Percentiles rank a stretch among this genome's conserved stretches.
Evolutionary conservation across 2,888 invertebrate genomes (phyloP).

Genomic region (Druceiella hillmani): DNA sequence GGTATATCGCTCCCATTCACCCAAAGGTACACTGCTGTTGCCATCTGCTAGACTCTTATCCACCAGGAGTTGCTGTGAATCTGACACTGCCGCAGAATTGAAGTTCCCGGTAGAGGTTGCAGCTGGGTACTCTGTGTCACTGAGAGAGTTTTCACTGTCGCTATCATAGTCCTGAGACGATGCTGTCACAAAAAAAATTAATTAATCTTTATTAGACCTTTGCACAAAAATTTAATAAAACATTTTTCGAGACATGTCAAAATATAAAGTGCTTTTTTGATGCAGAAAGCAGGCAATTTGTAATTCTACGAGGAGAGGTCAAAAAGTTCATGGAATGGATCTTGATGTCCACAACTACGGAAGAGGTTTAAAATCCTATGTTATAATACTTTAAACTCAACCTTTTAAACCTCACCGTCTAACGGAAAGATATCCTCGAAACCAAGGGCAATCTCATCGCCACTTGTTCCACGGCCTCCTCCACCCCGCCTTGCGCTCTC

Average conservation of each 20-base stretch:
- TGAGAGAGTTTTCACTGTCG: conserved; percentile 36
- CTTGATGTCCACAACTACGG: too few relatives aligned
- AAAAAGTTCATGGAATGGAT: too few relatives aligned
- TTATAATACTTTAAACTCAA: too few relatives aligned
- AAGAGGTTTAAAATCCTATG: too few relatives aligned
- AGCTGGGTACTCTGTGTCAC: conserved; percentile 44
- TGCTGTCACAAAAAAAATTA: conserved; percentile 24
- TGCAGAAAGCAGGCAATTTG: too few relatives aligned
- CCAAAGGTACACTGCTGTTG: conserved; percentile 53
- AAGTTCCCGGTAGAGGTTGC: conserved; percentile 25
- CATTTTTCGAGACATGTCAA: too few relatives aligned
- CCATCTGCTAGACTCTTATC: conserved; percentile 55
- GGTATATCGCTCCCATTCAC: conserved; percentile 88
- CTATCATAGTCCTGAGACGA: too few relatives aligned
- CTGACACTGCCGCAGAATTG: conserved; percentile 11
- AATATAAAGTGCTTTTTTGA: too few relatives aligned
- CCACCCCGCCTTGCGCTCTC: conserved; percentile 48
- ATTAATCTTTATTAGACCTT: conserved; percentile 1
- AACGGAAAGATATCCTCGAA: conserved; percentile 59
- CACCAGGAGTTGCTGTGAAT: conserved; percentile 34
- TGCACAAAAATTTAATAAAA: too few relatives aligned
- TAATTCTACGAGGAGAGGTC: too few relatives aligned
- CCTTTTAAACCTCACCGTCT: conserved; percentile 39
- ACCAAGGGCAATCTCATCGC: conserved; percentile 42
- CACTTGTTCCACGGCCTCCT: conserved; percentile 36